Evolutionary conservation across 2,888 invertebrate genomes (phyloP).

Genomic region (Stenoptilia bipunctidactyla): DNA sequence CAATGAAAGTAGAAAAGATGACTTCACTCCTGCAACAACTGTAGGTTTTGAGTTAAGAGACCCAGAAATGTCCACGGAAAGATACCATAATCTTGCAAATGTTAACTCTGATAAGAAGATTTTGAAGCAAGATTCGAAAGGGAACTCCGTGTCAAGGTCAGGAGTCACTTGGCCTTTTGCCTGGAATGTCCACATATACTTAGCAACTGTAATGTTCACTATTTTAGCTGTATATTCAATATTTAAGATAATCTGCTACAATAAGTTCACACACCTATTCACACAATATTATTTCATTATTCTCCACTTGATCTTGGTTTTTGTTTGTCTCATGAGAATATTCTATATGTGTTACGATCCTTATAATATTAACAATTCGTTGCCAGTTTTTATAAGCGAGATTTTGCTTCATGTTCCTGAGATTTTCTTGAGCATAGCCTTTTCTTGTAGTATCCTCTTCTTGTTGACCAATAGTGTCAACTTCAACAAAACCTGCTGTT

Average conservation of each 20-base stretch:
- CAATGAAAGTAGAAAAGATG: slow-evolving; percentile 47
- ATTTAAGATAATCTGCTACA: slow-evolving; percentile 87
- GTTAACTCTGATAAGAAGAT: slow-evolving; percentile 67
- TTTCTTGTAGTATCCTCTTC: slow-evolving; percentile 88
- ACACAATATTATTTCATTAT: slow-evolving; percentile 90
- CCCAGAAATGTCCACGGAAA: slow-evolving; percentile 63
- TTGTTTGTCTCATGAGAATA: slow-evolving; percentile 85
- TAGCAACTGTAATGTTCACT: slow-evolving; percentile 87
- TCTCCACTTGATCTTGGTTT: slow-evolving; percentile 84
- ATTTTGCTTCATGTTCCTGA: slow-evolving; percentile 87
- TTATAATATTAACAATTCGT: slow-evolving; percentile 86
- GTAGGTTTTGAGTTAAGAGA: slow-evolving; percentile 59
- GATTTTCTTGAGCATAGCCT: slow-evolving; percentile 90
- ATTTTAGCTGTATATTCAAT: slow-evolving; percentile 87
- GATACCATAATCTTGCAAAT: slow-evolving; percentile 72
- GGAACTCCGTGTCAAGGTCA: slow-evolving; percentile 49
- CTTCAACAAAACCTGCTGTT: slow-evolving; percentile 78
- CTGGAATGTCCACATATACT: slow-evolving; percentile 93
- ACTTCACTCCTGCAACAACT: slow-evolving; percentile 54
- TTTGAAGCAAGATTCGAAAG: slow-evolving; percentile 49
- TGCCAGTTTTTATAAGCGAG: slow-evolving; percentile 84
- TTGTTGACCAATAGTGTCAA: slow-evolving; percentile 84
- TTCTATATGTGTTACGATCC: slow-evolving; percentile 93
- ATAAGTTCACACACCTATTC: slow-evolving; percentile 87
- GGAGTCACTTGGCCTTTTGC: slow-evolving; percentile 84